Conservation (phyloP, 1,140 invertebrate genomes). For the Drosophila mauritiana region DNA sequence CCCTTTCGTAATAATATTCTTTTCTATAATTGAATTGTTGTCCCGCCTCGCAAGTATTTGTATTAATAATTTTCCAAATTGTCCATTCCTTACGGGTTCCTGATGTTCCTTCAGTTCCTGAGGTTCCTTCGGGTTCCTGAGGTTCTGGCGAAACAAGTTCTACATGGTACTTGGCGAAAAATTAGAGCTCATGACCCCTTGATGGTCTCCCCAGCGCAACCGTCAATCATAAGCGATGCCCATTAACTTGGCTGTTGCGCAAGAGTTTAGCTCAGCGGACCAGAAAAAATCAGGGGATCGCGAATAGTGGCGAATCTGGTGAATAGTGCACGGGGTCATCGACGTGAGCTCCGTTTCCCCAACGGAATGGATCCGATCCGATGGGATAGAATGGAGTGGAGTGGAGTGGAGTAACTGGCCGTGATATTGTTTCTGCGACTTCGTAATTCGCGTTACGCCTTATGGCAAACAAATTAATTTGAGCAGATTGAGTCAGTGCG, state of each 20-base stretch:
- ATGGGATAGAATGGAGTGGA: background rate
- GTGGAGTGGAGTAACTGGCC: conserved; percentile 6
- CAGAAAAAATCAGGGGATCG: conserved; percentile 52
- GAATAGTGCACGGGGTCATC: conserved; percentile 62
- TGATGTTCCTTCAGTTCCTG: no score
- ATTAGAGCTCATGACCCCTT: conserved; percentile 73
- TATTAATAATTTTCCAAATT: conserved; percentile 34
- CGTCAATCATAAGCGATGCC: conserved; percentile 69
- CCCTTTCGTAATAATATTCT: conserved; percentile 26
- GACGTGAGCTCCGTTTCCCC: conserved; percentile 49
- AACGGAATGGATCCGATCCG: conserved; percentile 14
- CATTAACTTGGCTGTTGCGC: conserved; percentile 68
- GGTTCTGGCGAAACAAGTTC: conserved; percentile 21
- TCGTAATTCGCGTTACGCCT: conserved; percentile 56
- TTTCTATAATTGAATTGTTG: conserved; percentile 30
- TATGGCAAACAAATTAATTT: conserved; percentile 65
- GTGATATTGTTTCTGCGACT: conserved; percentile 38
- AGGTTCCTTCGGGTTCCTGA: background rate
- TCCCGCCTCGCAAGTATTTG: conserved; percentile 17
- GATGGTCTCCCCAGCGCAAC: conserved; percentile 55
- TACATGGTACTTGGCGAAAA: conserved; percentile 47
- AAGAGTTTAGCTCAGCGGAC: conserved; percentile 59
- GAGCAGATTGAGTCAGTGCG: conserved; percentile 36
- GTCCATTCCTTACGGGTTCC: background rate
- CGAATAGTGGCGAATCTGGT: conserved; percentile 32